Evolutionary conservation across 2,888 invertebrate species (phyloP), one percentile per base, ranked within the genome.

Genomic region (Myathropa florea): DNA sequence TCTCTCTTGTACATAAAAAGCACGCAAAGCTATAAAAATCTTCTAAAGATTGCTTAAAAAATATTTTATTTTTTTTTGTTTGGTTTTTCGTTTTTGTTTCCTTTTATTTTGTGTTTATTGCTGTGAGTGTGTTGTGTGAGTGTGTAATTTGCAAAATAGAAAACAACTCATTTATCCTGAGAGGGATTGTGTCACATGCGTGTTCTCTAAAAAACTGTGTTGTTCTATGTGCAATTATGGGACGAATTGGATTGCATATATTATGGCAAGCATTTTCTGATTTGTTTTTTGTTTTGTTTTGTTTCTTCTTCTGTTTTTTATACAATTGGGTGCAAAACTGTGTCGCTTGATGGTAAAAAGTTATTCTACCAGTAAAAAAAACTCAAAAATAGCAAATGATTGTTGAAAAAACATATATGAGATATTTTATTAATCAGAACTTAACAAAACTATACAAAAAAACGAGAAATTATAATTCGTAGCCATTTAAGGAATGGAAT

Each of bases 11-110:
- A 83, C 77, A 85, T 79, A 86, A 83, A 86, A 86, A 86, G 86
- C 86, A 86, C 82, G 83, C 79, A 79, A 86, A 86, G 83, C 86
- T 86, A 79, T 83, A 84, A 86, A 85, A 83, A 86, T 83, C 86
- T 83, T 86, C 86, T 86, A 86, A 86, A 83, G 86, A 83, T 83
- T 82, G n/a, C 53, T 30, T 85, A 82, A 75, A 86, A 86, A 86
- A 83, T 83, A 79, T 82, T 78, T 78, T 39, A 6, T 64, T 30
- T 63, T 18, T 67, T 63, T 72, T 39, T 30, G 55, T 33, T 63
- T 75, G 46, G 18, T 76, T 60, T 55, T 55, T 53, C 65, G 28
- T 65, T 55, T 18, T 60, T 36, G 1, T 65, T 71, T 26, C 3
- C 57, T 59, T 55, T 18, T 55, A 59, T 60, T 63, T 71, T 30